A percentile compares a stretch with the other conserved stretches of the same genome.
These are phyloP conservation scores for Agrotis ipsilon DNA, from an alignment of 2,888 invertebrate species.

Conservation along the genomic window DNA sequence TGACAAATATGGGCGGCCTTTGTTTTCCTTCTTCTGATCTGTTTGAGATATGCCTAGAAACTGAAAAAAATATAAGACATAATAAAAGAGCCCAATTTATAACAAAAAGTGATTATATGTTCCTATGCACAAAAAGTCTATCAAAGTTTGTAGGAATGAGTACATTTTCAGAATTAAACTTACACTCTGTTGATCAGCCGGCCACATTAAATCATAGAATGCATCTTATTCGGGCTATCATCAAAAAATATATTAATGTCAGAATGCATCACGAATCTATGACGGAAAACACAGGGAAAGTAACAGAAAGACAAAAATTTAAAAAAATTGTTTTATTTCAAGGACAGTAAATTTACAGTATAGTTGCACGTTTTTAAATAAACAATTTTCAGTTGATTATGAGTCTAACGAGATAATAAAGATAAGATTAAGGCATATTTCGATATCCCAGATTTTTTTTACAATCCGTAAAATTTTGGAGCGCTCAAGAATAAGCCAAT, in stretches of 20 bases:
- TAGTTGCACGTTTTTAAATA: no score
- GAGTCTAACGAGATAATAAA: no score
- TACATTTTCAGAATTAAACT: neutral
- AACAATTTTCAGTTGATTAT: no score
- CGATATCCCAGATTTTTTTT: no score
- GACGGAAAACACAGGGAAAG: neutral
- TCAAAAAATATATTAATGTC: conserved; percentile 19
- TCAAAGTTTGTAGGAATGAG: conserved; percentile 3
- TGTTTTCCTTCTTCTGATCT: conserved; percentile 2
- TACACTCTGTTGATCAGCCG: conserved; percentile 6
- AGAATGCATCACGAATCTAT: conserved; percentile 2
- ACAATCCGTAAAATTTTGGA: no score
- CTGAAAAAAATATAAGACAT: conserved; percentile 16
- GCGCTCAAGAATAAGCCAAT: no score
- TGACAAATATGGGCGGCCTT: conserved; percentile 13
- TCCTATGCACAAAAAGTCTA: conserved; percentile 7
- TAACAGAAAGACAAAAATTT: neutral
- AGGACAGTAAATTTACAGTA: neutral
- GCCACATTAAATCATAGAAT: conserved; percentile 22
- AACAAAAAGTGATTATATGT: conserved; percentile 7
- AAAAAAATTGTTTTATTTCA: neutral
- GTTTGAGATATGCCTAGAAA: conserved; percentile 11
- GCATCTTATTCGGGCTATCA: conserved; percentile 11
- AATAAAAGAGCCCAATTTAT: conserved; percentile 11
- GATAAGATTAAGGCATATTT: no score